Evolutionary conservation across 2,797 vertebrate species (phyloP).

Genomic region (Cheirogaleus major): DNA sequence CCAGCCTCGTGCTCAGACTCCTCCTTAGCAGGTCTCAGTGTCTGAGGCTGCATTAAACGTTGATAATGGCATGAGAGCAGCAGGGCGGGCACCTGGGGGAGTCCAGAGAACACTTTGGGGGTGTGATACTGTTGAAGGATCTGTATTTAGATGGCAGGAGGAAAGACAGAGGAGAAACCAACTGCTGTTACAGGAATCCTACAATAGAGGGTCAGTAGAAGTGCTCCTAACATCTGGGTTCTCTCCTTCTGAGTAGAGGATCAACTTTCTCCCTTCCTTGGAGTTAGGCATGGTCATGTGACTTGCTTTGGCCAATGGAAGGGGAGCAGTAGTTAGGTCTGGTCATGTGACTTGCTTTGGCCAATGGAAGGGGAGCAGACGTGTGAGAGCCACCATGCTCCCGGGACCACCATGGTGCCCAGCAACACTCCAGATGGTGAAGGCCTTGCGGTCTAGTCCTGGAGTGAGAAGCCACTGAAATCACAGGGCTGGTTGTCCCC

Average conservation of each 20-base stretch:
- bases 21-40: accelerated
- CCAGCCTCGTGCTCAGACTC: background rate
- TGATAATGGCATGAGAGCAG: background rate
- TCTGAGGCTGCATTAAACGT: background rate
- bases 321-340: accelerated
- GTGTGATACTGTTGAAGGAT: accelerated
- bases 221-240: accelerated
- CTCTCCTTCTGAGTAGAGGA: background rate
- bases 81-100: background rate
- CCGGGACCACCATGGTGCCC: too few species aligned
- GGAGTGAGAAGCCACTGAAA: accelerated
- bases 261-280: too few species aligned
- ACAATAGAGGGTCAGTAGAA: accelerated
- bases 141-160: accelerated
- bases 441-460: background rate
- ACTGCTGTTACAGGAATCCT: background rate
- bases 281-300: background rate
- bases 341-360: background rate
- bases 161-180: background rate
- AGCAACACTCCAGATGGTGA: accelerated
- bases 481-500: background rate
- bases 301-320: background rate
- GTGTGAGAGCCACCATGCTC: accelerated
- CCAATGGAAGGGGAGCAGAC: background rate
- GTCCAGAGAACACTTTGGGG: background rate